phyloP scores from a whole-genome alignment of 2,797 vertebrate genomes.

The Chromis chromis region DNA sequence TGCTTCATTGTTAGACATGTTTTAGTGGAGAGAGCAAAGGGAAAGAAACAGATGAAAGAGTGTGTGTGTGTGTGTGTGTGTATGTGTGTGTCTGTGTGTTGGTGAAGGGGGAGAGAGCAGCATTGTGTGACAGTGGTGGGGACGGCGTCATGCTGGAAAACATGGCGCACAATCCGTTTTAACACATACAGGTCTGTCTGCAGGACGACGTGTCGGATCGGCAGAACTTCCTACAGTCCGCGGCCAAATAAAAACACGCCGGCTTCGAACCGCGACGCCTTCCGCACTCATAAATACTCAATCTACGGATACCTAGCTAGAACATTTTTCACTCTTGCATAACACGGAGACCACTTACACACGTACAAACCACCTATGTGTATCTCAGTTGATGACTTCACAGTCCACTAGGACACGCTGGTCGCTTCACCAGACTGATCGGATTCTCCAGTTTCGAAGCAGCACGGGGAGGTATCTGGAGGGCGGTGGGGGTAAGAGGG shows the following conservation, averaged over 20 bases:
- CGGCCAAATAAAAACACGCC: conserved; percentile 76
- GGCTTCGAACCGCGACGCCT: too few relatives aligned
- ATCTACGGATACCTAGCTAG: conserved; percentile 82
- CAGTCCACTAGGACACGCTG: conserved; percentile 62
- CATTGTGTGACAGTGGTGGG: conserved; percentile 87
- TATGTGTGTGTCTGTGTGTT: conserved; percentile 67
- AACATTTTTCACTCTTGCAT: conserved; percentile 82
- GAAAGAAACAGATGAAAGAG: conserved; percentile 55
- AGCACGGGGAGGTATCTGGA: conserved; percentile 71
- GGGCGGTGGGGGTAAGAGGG: conserved; percentile 20
- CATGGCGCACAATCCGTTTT: conserved; percentile 77
- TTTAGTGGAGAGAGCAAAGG: conserved; percentile 72
- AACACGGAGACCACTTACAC: conserved; percentile 81
- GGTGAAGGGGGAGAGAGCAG: conserved; percentile 84
- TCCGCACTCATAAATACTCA: conserved; percentile 90
- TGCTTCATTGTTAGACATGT: conserved; percentile 85
- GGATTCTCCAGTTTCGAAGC: conserved; percentile 68
- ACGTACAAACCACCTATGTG: conserved; percentile 76
- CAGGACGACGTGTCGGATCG: conserved; percentile 79
- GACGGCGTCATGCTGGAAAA: conserved; percentile 68
- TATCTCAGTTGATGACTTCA: conserved; percentile 85
- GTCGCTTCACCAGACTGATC: conserved; percentile 58
- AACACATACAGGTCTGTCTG: conserved; percentile 77
- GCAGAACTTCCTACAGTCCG: conserved; percentile 83
- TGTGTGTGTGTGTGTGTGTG: conserved; percentile 53